Base-by-base conservation (phyloP, 2,797 vertebrate genomes). In the Poecilia picta region DNA sequence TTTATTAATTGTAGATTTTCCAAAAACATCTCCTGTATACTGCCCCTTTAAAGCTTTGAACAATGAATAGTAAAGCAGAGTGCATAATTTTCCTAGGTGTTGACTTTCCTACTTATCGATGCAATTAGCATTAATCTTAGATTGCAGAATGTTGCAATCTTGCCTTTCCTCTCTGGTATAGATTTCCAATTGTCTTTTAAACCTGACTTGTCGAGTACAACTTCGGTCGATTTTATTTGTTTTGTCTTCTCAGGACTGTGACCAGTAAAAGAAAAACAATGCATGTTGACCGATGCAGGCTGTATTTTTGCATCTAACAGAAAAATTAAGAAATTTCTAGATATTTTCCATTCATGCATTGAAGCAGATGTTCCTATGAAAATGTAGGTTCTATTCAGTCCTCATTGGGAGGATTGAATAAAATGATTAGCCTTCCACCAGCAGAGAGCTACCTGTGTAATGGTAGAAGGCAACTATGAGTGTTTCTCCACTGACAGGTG, bases 1-100 rank as follows among this genome's bases (percentile, higher is more conserved):
- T 75, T 80, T 49, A 82, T 83, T 76, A 72, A 81, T 82, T 81
- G 78, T 85, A 72, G 71, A 55, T 85, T 86, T 91, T 86, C 78
- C 85, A 88, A 77, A 88, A 76, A 76, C 72, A 74, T 81, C 73
- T 72, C 70, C 73, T 84, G 73, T 76, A 59, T 25, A 76, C 73
- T 89, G 72, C 39, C 25, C 12, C 45, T 82, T n/a, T 64, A 79
- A 33, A 85, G 57, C 59, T 76, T 74, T 71, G 28, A 66, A 31
- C 59, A 41, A 45, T 74, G 41, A 31, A 66, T 23, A 23, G 59
- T 43, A 64, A 66, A 53, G 31, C 33, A 53, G 28, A 45, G 31
- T 39, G 51, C 3, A 28, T 53, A 7, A 79, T 51, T 74, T 62
- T 31, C 59, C 20, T 47, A 72, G 16, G 10, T 78, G 39, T 57